These are phyloP conservation scores for Cranoglanis bouderius DNA, from an alignment of 2,113 vertebrate genomes.

Conservation along the genomic window DNA sequence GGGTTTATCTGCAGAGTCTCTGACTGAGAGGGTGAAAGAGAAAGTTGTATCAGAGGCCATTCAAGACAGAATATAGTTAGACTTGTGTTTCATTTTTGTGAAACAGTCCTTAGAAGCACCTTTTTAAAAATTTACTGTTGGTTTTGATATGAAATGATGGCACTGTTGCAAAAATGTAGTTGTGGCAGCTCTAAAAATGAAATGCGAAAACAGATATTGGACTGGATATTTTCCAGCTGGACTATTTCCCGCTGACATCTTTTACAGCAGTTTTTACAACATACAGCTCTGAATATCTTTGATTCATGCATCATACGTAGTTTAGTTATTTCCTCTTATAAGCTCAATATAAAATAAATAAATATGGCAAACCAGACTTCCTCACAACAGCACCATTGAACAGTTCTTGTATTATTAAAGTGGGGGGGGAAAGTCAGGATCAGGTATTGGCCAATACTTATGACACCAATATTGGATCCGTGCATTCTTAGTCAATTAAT, in stretches of 20 bases:
- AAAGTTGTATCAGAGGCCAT: not conserved
- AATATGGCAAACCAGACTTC: not conserved
- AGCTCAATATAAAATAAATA: not conserved
- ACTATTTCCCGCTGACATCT: not conserved
- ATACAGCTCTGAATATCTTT: not conserved
- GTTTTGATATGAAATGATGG: not conserved
- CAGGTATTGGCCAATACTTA: not conserved
- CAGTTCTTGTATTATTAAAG: not conserved
- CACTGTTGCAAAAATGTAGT: not conserved
- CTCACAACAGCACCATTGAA: not conserved
- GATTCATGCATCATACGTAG: not conserved
- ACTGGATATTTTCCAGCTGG: not conserved
- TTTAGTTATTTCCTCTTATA: not conserved
- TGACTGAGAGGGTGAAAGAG: constrained; percentile 74
- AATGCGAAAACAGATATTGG: not conserved
- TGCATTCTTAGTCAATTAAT: not conserved
- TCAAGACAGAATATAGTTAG: not conserved
- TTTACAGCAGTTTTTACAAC: not conserved
- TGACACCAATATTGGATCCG: not conserved
- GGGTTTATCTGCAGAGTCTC: constrained; percentile 94
- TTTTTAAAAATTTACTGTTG: not conserved
- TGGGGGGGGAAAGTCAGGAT: not conserved
- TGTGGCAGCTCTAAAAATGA: not conserved
- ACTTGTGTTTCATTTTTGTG: not conserved
- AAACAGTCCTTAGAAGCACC: not conserved